Evolutionary conservation across 2,797 vertebrate genomes (phyloP).

Genomic region (Lacerta viridis): DNA sequence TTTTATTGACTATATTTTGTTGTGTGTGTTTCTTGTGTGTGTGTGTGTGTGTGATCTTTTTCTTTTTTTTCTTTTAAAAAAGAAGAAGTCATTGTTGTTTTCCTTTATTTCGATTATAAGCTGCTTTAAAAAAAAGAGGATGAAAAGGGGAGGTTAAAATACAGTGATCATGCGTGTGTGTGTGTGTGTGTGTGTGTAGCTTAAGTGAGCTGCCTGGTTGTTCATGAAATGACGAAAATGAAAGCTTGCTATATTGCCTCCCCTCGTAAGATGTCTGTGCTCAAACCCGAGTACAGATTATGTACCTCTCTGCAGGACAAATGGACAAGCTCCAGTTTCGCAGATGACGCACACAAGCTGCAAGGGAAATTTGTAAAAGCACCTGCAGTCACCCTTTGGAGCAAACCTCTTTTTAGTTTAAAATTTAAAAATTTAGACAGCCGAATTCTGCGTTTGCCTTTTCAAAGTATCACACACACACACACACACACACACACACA

Average conservation of each 20-base stretch:
- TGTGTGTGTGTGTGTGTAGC: no score
- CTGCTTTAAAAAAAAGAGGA: neutral
- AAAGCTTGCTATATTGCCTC: neutral
- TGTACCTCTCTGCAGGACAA: neutral
- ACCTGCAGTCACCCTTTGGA: neutral
- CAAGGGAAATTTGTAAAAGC: neutral
- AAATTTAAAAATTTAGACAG: no score
- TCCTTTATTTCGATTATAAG: neutral
- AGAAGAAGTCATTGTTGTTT: neutral
- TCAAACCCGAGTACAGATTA: neutral
- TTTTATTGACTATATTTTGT: neutral
- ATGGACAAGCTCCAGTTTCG: neutral
- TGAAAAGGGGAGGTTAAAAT: neutral
- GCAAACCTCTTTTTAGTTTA: neutral
- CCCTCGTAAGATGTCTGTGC: neutral
- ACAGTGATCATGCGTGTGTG: no score
- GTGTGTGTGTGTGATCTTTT: neutral
- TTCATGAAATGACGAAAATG: neutral
- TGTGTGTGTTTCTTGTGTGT: no score
- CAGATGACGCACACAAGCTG: neutral
- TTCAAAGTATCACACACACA: no score
- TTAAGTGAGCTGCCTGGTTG: neutral
- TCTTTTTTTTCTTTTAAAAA: neutral
- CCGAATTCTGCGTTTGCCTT: no score
- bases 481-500: no score